Evolutionary conservation across 2,113 vertebrate species (phyloP).

Genomic region (Marmota monax): DNA sequence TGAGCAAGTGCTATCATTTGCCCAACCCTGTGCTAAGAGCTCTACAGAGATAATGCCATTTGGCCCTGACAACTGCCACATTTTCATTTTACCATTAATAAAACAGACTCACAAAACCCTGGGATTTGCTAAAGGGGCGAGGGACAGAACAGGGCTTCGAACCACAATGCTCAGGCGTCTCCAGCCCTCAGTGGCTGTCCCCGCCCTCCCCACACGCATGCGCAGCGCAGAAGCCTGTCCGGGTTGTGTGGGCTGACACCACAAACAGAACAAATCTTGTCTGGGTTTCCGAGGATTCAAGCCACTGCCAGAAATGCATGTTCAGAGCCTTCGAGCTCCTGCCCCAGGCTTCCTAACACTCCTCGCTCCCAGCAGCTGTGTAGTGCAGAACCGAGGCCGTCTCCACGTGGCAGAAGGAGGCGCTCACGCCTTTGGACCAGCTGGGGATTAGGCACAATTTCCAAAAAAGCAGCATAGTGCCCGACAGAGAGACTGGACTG

Average conservation of each 20-base stretch:
- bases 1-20: not conserved
- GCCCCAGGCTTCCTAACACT: no score
- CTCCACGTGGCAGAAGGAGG: not conserved
- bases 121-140: not conserved
- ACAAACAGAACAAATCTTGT: not conserved
- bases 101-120: not conserved
- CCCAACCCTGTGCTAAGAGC: not conserved
- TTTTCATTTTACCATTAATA: not conserved
- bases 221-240: not conserved
- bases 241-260: not conserved
- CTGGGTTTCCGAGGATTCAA: not conserved
- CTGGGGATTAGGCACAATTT: not conserved
- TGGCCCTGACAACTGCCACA: not conserved
- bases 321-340: not conserved
- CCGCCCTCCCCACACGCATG: rapidly evolving
- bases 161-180: not conserved
- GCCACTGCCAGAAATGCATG: not conserved
- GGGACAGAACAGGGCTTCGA: not conserved
- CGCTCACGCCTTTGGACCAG: not conserved
- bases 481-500: not conserved
- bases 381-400: not conserved
- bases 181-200: not conserved
- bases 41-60: not conserved
- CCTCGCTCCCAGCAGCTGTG: not conserved
- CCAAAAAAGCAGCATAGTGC: not conserved